Base-by-base conservation (phyloP, 2,888 invertebrate genomes). In the Caenorhabditis sp. region DNA sequence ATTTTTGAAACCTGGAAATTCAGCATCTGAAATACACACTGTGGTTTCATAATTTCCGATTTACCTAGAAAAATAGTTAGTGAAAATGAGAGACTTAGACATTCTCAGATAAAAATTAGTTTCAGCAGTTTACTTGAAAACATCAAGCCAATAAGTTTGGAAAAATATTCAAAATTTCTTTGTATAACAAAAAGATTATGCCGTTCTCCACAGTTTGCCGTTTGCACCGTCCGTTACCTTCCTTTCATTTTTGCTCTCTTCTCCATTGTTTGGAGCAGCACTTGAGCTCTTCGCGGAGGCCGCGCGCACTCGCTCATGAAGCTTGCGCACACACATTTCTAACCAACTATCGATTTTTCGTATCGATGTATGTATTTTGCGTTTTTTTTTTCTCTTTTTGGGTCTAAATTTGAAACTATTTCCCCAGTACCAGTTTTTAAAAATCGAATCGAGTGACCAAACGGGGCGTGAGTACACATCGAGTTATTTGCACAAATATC, bases 241-340 rank as follows among this genome's bases (percentile, higher is more conserved):
- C 26, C 26, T 50, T 58, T 21, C n/a, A n/a, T n/a, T n/a, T n/a
- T n/a, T n/a, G n/a, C 61, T 27, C 61, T 49, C 27, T 54, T 66
- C 43, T 58, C 50, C 31, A 10, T 50, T n/a, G 61, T 55, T 63
- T 53, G 43, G 1, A 54, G 43, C 43, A 43, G 43, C 43, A 43
- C 43, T 43, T 43, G 43, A 43, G 43, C 43, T 43, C 17, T 43
- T 17, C 43, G 43, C 43, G 43, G 8, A 3, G 8, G 43, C 10
- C 17, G 43, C 14, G 8, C 43, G 12, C 43, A 3, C 8, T 53
- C 61, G 57, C 60, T 59, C 60, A 51, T 57, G 57, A 61, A 59
- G 54, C 43, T 49, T 55, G 61, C 24, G 51, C 69, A 50, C 24
- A 58, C 51, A 58, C 21, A 64, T 31, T 57, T 63, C 54, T 17